These are phyloP conservation scores for Hydrozoanthus tunicans DNA, from an alignment of 64 coral and sea anemone genomes.

Conservation along the genomic window DNA sequence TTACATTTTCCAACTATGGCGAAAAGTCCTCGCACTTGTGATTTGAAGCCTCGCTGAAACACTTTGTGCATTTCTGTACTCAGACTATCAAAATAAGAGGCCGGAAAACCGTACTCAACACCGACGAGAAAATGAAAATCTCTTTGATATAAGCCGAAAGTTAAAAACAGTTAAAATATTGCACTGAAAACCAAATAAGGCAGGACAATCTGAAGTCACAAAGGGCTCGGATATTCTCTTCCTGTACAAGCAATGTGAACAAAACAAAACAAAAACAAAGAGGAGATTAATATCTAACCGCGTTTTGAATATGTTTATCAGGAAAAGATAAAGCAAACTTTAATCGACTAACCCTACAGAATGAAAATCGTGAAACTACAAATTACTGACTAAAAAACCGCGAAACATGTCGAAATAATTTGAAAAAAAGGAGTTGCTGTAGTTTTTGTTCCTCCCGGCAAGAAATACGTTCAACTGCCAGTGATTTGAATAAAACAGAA, in stretches of 20 bases:
- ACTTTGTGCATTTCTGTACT: neutral
- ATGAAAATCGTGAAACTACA: too few species aligned
- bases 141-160: constrained; percentile 19
- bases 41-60: constrained; percentile 19
- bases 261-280: constrained; percentile 18
- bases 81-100: too few species aligned
- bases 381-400: too few species aligned
- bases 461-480: too few species aligned
- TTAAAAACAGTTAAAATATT: neutral
- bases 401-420: too few species aligned
- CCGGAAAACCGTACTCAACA: too few species aligned
- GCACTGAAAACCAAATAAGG: constrained; percentile 8
- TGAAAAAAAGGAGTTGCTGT: too few species aligned
- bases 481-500: too few species aligned
- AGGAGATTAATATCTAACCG: neutral
- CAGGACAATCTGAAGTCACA: neutral
- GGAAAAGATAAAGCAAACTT: neutral
- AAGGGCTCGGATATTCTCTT: neutral
- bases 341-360: neutral
- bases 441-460: too few species aligned
- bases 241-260: neutral
- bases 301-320: neutral
- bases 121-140: too few species aligned
- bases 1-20: constrained; percentile 24
- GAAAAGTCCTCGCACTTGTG: constrained; percentile 5